Evolutionary conservation across 1,140 invertebrate genomes (phyloP), one percentile per base, ranked within the genome.

Genomic region (Rhagoletis pomonella): DNA sequence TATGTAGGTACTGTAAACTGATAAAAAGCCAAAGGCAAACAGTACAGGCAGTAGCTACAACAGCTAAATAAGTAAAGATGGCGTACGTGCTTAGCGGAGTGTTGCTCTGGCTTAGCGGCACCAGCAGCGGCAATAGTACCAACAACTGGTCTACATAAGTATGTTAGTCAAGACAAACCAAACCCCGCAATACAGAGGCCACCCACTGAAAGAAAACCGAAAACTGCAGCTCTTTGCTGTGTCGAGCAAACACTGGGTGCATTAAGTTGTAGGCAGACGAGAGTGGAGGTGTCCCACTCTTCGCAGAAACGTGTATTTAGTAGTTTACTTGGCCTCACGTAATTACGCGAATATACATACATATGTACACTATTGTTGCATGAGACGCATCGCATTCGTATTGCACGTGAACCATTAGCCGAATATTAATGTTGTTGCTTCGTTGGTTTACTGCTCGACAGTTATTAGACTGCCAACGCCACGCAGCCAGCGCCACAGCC

Each of bases 11-110:
- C 29, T 29, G 73, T 4, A 12, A 55, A 14, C 73, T 10, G 55
- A 29, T 81, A 81, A 55, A 81, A 29, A 81, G 29, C 29, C 29
- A 29, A 81, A 81, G n/a, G 73, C 73, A 81, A 81, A 81, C 29
- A 81, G 73, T n/a, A 19, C 73, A 58, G 50, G 50, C 50, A 55
- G 10, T 42, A 81, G 6, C 6, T 29, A 29, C 29, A 29, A 29
- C 29, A 29, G 50, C 3, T 9, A 55, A 47, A 12, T 12, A n/a
- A 50, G 47, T 50, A n/a, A 81, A 81, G 73, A 81, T 81, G 73
- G 42, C 42, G n/a, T 81, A 81, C 73, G 73, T 81, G 73, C 47
- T 55, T 19, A n/a, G 47, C 44, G 73, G n/a, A 19, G 9, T 55
- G 73, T 81, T 55, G 47, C 10, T 55, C 44, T 81, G 47, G 73